These are phyloP conservation scores for Alectoris magna DNA, from an alignment of 2,797 vertebrate genomes.

Conservation along the genomic window DNA sequence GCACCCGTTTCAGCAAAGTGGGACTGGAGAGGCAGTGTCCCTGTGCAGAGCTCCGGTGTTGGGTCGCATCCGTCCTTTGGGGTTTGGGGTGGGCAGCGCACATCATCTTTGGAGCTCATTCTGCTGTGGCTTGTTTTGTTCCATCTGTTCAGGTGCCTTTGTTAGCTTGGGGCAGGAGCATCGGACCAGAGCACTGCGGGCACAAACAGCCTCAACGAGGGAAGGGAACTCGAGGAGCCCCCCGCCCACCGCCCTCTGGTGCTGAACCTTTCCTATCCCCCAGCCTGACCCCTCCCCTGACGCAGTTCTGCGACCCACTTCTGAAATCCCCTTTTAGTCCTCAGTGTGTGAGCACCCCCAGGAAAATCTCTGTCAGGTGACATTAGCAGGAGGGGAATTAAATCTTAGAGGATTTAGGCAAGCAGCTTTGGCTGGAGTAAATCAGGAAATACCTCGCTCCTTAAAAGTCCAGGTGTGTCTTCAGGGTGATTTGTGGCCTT, in stretches of 20 bases:
- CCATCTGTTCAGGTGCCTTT: constrained; percentile 42
- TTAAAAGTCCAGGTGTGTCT: constrained; percentile 25
- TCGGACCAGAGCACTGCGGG: neutral
- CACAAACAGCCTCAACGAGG: neutral
- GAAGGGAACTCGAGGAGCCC: neutral
- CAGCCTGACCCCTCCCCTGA: neutral
- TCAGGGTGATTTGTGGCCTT: neutral
- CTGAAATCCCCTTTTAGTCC: constrained; percentile 54
- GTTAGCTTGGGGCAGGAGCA: neutral
- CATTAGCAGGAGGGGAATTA: constrained; percentile 50
- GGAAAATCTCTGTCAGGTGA: constrained; percentile 63
- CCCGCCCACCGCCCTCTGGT: neutral
- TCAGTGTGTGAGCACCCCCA: neutral
- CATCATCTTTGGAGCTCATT: constrained; percentile 1
- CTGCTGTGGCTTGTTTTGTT: constrained; percentile 8
- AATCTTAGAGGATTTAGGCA: constrained; percentile 53
- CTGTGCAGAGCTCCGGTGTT: neutral
- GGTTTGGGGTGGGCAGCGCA: neutral
- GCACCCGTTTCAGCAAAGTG: neutral
- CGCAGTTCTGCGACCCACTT: neutral
- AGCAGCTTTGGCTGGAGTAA: constrained; percentile 61
- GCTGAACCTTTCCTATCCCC: neutral
- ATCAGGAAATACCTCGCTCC: constrained; percentile 1
- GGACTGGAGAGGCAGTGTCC: neutral
- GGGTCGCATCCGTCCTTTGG: neutral